phyloP scores from a whole-genome alignment of 2,113 vertebrate species.

The Harpagus bidentatus region DNA sequence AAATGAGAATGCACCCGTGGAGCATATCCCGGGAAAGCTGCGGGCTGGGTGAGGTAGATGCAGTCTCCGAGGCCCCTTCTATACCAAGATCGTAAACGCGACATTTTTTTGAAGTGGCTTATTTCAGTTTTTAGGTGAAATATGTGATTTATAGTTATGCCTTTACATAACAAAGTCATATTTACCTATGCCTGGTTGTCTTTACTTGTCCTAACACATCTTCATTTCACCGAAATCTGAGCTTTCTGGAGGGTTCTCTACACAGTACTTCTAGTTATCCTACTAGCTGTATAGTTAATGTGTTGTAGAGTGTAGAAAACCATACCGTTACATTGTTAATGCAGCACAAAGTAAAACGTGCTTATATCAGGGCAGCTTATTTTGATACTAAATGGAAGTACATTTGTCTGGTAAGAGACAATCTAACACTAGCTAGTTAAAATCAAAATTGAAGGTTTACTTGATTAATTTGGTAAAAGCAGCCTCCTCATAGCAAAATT shows the following conservation, averaged over 20 bases:
- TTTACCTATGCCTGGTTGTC: background rate
- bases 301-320: background rate
- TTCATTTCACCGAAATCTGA: background rate
- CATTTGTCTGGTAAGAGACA: background rate
- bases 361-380: background rate
- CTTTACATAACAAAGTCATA: background rate
- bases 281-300: background rate
- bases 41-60: rapidly evolving
- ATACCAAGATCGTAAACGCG: background rate
- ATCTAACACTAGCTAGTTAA: background rate
- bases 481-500: background rate
- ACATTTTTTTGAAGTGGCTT: background rate
- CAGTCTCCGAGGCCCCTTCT: background rate
- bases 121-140: background rate
- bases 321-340: background rate
- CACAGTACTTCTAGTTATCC: background rate
- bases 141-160: background rate
- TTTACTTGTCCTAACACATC: background rate
- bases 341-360: background rate
- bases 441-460: background rate
- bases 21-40: background rate
- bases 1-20: background rate
- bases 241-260: background rate
- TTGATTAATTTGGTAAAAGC: background rate
- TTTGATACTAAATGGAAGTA: background rate